phyloP scores from a whole-genome alignment of 1,140 invertebrate species.

The Oscheius sp. region DNA sequence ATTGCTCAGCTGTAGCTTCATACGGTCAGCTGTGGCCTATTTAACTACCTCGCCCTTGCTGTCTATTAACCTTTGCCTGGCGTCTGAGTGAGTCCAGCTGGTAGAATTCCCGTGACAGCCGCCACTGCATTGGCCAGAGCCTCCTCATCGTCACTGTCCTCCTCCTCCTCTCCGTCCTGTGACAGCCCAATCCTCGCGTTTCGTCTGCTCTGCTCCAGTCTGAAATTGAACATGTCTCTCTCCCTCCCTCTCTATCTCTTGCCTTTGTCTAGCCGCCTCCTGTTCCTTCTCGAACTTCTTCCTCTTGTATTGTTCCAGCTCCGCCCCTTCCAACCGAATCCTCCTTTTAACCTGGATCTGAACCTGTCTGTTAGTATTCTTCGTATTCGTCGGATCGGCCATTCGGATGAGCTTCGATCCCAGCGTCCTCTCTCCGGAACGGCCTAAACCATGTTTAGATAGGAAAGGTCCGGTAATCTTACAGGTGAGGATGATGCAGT shows the following conservation, averaged over 20 bases:
- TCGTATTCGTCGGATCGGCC: slow-evolving; percentile 33
- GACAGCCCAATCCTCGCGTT: slow-evolving; percentile 6
- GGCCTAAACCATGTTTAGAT: slow-evolving; percentile 30
- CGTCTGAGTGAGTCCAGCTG: slow-evolving; percentile 32
- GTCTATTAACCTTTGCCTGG: neutral
- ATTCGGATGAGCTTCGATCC: slow-evolving; percentile 55
- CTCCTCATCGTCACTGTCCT: slow-evolving; percentile 55
- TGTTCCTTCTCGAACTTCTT: slow-evolving; percentile 63
- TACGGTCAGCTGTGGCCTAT: too few species aligned
- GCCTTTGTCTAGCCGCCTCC: slow-evolving; percentile 59
- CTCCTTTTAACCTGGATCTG: slow-evolving; percentile 58
- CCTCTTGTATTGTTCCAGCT: slow-evolving; percentile 83
- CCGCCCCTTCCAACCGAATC: slow-evolving; percentile 79
- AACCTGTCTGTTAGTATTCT: slow-evolving; percentile 8
- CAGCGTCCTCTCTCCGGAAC: slow-evolving; percentile 51
- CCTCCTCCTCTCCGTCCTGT: slow-evolving; percentile 62
- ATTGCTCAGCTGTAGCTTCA: too few species aligned
- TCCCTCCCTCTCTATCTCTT: too few species aligned
- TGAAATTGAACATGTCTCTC: too few species aligned
- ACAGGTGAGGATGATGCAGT: slow-evolving; percentile 87
- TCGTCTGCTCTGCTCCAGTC: slow-evolving; percentile 9
- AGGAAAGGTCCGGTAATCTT: neutral
- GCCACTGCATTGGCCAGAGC: slow-evolving; percentile 34
- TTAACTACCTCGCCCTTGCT: too few species aligned
- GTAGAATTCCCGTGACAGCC: slow-evolving; percentile 37